Evolutionary conservation across 2,888 invertebrate species (phyloP).

Genomic region (Sussaba pulchella): DNA sequence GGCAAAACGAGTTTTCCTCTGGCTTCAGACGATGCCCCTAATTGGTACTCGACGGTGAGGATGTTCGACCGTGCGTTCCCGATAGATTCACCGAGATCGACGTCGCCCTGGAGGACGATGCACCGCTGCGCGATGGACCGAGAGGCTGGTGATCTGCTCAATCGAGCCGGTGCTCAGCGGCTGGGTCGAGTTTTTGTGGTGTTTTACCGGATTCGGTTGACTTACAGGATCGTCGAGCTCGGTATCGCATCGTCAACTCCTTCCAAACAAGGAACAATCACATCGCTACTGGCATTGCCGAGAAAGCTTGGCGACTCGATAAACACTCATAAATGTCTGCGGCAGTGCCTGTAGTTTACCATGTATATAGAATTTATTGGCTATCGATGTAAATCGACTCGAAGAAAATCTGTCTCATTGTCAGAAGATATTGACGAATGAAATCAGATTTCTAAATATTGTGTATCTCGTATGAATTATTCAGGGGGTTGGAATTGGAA

Average conservation of each 20-base stretch:
- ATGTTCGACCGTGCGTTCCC: conserved; percentile 66
- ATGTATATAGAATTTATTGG: background rate
- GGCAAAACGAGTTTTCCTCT: conserved; percentile 73
- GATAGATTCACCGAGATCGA: conserved; percentile 67
- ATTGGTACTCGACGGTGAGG: conserved; percentile 75
- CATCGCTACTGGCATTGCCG: conserved; percentile 68
- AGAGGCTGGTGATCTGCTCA: conserved; percentile 65
- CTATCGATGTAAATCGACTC: background rate
- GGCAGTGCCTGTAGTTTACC: background rate
- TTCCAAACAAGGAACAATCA: conserved; percentile 79
- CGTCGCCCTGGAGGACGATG: conserved; percentile 73
- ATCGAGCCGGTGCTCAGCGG: conserved; percentile 63
- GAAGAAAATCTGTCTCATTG: background rate
- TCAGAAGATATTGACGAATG: background rate
- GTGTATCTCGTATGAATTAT: background rate
- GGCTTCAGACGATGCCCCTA: conserved; percentile 73
- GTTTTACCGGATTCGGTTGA: conserved; percentile 11
- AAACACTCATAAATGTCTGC: conserved; percentile 1
- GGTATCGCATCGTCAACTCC: conserved; percentile 67
- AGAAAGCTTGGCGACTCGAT: conserved; percentile 13
- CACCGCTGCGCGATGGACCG: conserved; percentile 70
- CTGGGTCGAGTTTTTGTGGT: conserved; percentile 49
- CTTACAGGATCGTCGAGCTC: conserved; percentile 24
- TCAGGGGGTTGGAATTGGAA: background rate
- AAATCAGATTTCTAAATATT: background rate